Evolutionary conservation across 2,113 vertebrate species (phyloP).

Genomic region (Papio anubis): DNA sequence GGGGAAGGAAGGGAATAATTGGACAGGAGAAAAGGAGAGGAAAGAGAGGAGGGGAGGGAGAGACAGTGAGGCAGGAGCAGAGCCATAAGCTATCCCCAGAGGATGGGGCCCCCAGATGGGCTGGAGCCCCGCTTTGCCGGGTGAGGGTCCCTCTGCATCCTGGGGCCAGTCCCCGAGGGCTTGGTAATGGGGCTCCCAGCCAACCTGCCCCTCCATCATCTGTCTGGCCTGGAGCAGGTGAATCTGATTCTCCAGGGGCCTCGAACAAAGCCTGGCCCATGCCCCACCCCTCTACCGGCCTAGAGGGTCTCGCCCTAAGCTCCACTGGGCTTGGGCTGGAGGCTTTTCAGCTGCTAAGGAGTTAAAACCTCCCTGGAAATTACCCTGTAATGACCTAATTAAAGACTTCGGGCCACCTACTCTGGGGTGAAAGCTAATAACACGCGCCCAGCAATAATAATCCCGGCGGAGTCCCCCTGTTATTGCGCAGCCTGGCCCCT

Average conservation of each 20-base stretch:
- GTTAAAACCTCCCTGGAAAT: conserved; percentile 78
- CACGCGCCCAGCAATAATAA: conserved; percentile 75
- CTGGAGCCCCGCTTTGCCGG: neutral
- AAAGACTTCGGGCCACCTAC: conserved; percentile 80
- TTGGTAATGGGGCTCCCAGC: neutral
- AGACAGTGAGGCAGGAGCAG: neutral
- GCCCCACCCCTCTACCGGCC: neutral
- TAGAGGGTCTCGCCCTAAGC: neutral
- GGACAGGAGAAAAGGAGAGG: neutral
- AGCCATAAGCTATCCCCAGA: neutral
- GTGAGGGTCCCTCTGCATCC: neutral
- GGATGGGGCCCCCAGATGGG: neutral
- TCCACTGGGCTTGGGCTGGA: neutral
- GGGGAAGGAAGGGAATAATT: neutral
- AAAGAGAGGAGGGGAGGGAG: neutral
- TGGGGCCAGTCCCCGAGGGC: neutral
- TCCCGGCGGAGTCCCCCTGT: conserved; percentile 78
- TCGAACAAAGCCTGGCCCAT: neutral
- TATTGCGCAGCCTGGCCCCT: conserved; percentile 75
- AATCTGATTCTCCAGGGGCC: neutral
- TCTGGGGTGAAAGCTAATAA: conserved; percentile 79
- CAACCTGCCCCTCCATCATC: neutral
- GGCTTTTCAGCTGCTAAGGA: conserved; percentile 64
- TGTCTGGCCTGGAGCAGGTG: neutral
- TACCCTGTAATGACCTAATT: conserved; percentile 82